These are phyloP conservation scores for Lycia hirtaria DNA, from an alignment of 2,888 invertebrate species.

Conservation along the genomic window DNA sequence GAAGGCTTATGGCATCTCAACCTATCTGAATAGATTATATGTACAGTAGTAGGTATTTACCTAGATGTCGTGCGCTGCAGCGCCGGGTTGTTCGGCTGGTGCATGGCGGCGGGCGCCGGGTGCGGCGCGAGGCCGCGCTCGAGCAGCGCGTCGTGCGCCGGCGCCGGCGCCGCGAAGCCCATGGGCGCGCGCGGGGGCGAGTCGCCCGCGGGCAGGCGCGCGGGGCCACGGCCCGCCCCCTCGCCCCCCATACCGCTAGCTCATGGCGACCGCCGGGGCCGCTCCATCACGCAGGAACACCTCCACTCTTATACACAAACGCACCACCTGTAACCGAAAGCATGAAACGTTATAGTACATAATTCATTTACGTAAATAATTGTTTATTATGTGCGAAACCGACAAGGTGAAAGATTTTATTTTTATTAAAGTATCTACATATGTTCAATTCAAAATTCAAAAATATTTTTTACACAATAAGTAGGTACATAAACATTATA, in stretches of 20 bases:
- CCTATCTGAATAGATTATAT: too few species aligned
- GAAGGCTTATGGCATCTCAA: too few species aligned
- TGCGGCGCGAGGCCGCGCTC: constrained; percentile 69
- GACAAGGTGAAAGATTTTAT: too few species aligned
- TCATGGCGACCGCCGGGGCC: constrained; percentile 76
- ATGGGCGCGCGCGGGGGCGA: constrained; percentile 85
- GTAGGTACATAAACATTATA: too few species aligned
- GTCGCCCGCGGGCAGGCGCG: constrained; percentile 87
- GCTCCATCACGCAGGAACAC: constrained; percentile 54
- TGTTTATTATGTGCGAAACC: too few species aligned
- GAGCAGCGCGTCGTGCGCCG: constrained; percentile 86
- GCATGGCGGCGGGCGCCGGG: constrained; percentile 28
- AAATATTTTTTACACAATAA: too few species aligned
- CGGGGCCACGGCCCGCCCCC: constrained; percentile 87
- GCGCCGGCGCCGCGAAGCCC: constrained; percentile 85
- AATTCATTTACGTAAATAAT: not conserved
- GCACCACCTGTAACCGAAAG: constrained; percentile 22
- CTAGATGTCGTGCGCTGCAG: constrained; percentile 90
- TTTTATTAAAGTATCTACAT: too few species aligned
- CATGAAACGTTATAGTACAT: not conserved
- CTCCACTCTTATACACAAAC: not conserved
- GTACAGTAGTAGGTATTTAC: constrained; percentile 46
- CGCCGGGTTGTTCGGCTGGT: constrained; percentile 58
- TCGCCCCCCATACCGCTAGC: constrained; percentile 86
- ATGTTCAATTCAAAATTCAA: too few species aligned